A percentile compares a stretch with the other conserved stretches of the same genome.
Evolutionary conservation across 2,113 vertebrate genomes (phyloP).

Genomic region (Oreocharis arfaki): DNA sequence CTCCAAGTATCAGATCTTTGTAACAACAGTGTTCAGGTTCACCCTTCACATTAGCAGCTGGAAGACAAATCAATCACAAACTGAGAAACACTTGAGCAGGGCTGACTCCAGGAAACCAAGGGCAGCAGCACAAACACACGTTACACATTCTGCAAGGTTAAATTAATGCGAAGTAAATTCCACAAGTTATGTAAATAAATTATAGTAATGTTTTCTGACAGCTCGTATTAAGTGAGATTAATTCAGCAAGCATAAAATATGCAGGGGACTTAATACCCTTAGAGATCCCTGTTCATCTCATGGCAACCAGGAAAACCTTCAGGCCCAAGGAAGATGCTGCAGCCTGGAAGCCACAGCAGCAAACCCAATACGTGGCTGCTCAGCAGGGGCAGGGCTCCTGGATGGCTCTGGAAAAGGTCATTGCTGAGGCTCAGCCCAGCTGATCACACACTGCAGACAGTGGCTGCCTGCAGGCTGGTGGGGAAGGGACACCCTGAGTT

Average conservation of each 20-base stretch:
- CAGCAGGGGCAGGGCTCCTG: background rate
- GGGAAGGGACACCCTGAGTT: background rate
- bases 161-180: constrained; percentile 28
- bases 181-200: constrained; percentile 55
- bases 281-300: background rate
- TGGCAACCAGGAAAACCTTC: background rate
- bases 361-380: background rate
- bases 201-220: constrained; percentile 41
- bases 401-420: background rate
- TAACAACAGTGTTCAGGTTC: background rate
- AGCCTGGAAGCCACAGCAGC: background rate
- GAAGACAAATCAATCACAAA: constrained; percentile 25
- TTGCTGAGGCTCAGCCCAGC: background rate
- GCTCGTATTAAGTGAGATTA: constrained; percentile 49
- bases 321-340: background rate
- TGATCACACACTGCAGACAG: background rate
- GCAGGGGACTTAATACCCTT: background rate
- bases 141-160: constrained; percentile 41
- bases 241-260: background rate
- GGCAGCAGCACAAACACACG: background rate
- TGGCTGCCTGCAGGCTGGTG: accelerated
- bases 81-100: background rate
- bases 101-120: background rate
- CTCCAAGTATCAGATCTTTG: background rate
- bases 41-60: background rate